Percentiles rank a stretch among this genome's conserved stretches.
Conservation (phyloP, 2,888 invertebrate genomes). For the Macrosoma leucophasiata region DNA sequence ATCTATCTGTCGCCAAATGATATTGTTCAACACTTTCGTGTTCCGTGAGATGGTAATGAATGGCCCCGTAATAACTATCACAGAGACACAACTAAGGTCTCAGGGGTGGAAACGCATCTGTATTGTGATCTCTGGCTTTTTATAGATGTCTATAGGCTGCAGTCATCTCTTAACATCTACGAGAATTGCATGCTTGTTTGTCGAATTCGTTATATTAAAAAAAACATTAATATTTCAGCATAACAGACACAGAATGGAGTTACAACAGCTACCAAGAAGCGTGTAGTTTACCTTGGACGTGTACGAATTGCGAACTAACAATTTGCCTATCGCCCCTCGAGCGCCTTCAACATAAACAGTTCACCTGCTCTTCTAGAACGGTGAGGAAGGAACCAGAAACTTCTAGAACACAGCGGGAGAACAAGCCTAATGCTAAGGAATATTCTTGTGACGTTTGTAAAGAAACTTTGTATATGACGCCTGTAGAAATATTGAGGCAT, state of each 20-base stretch:
- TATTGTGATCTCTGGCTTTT: no score
- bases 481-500: conserved; percentile 91
- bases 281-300: conserved; percentile 80
- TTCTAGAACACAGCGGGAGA: conserved; percentile 37
- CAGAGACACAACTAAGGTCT: no score
- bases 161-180: no score
- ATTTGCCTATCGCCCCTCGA: conserved; percentile 80
- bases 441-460: conserved; percentile 85
- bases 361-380: conserved; percentile 54
- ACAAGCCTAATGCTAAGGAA: conserved; percentile 74
- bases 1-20: no score
- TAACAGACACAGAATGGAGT: conserved; percentile 82
- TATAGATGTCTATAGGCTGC: no score
- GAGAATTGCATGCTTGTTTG: no score
- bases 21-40: no score
- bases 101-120: no score
- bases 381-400: conserved; percentile 42
- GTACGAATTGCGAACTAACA: conserved; percentile 80
- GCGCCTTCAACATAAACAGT: conserved; percentile 82
- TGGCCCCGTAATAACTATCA: no score
- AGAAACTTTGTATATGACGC: conserved; percentile 80
- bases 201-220: no score
- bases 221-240: conserved; percentile 70
- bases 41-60: no score
- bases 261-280: conserved; percentile 76